A percentile compares a stretch with the other conserved stretches of the same genome.
These are phyloP conservation scores for Drosophila setifemur DNA, from an alignment of 1,140 invertebrate species.

Conservation along the genomic window DNA sequence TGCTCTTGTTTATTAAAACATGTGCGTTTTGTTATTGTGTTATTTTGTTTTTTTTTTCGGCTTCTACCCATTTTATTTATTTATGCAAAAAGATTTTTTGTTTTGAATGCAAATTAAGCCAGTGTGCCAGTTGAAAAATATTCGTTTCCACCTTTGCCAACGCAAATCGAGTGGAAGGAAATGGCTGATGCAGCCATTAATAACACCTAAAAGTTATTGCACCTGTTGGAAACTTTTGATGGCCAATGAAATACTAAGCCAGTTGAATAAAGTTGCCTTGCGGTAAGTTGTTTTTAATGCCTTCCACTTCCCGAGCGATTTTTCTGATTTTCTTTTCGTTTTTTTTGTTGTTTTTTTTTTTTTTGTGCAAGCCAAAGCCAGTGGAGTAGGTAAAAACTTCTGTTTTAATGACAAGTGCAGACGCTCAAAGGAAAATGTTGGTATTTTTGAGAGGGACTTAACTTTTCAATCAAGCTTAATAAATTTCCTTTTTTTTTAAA, in stretches of 20 bases:
- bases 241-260: slow-evolving; percentile 33
- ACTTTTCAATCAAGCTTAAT: no score
- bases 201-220: slow-evolving; percentile 38
- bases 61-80: slow-evolving; percentile 53
- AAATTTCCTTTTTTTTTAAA: no score
- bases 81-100: slow-evolving; percentile 52
- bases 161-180: slow-evolving; percentile 37
- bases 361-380: not conserved
- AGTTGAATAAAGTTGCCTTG: slow-evolving; percentile 27
- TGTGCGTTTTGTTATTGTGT: slow-evolving; percentile 29
- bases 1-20: slow-evolving; percentile 53
- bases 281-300: slow-evolving; percentile 36
- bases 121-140: slow-evolving; percentile 33
- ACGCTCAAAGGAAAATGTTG: not conserved
- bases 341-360: not conserved
- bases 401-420: slow-evolving; percentile 3
- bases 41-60: not conserved
- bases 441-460: no score
- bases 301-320: slow-evolving; percentile 1
- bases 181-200: slow-evolving; percentile 28
- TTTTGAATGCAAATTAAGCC: slow-evolving; percentile 39
- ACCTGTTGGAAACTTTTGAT: slow-evolving; percentile 26
- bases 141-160: slow-evolving; percentile 5
- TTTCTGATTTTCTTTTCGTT: not conserved
- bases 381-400: slow-evolving; percentile 1